Base-by-base conservation (phyloP, 2,113 vertebrate species). In the Symphodus melops region DNA sequence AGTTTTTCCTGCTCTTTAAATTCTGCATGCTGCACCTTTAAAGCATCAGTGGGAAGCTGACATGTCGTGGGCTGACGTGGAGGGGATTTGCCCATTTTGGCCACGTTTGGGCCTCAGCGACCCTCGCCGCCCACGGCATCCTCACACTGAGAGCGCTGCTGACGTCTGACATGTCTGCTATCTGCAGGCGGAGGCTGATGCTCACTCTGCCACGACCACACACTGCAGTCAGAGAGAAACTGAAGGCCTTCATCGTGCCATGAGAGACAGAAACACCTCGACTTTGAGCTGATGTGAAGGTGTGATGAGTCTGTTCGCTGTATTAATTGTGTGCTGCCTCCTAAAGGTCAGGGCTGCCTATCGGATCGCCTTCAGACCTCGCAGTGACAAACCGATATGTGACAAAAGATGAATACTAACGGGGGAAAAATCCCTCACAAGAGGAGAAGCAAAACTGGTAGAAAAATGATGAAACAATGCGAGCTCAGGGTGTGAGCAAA, bases 391-490 rank as follows among this genome's bases (percentile, higher is more conserved):
- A 52, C 14, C 14, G 23, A 71, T 23, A 54, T 46, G 69, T 1
- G 61, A 74, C 76, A 79, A 75, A 76, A 69, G 23, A 67, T 36
- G 28, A 66, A 53, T 9, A 20, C 2, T 1, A 10, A 44, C 23
- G 2, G 4, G 14, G 41, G 9, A 56, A 66, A 74, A 74, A 60
- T 51, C 69, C 54, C 63, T 65, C 0, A 9, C 60, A 46, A 76
- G 69, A 58, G 4, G 49, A 67, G 60, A 75, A 51, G 54, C 68
- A 63, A 37, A 79, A 65, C 57, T 36, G 75, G 33, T 68, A 72
- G 77, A 88, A 78, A 68, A 76, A 68, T 81, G 81, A 88, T 89
- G 82, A 89, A 90, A 91, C 88, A 91, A 88, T 86, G 72, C 23
- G 25, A 73, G 79, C 69, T 77, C 33, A 79, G 86, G 78, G 81